Evolutionary conservation across 2,113 vertebrate species (phyloP), one percentile per base, ranked within the genome.

Genomic region (Dicrurus megarhynchus): DNA sequence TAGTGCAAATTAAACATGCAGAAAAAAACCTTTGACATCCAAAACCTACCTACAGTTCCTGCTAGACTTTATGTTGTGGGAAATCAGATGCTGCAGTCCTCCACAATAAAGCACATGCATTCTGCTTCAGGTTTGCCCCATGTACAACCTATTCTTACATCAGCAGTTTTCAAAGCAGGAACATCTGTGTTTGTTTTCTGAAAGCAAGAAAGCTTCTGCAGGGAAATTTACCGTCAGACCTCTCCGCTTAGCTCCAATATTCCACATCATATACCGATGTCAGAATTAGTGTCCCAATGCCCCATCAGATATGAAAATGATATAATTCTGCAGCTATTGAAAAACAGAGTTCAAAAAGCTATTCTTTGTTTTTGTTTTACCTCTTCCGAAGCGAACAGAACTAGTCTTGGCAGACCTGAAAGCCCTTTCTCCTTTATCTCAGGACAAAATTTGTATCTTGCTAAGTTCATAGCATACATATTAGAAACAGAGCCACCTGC

Each of bases 401-500:
- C 98, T 64, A 99, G 97, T 65, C 98, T 98, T 49, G 98, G 98
- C 86, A 97, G 91, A 52, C 97, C 98, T 32, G 97, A 98, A 67
- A 99, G 98, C 3, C 99, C 99, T 44, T 97, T 97, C 94, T 99
- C 98, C 87, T 99, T 99, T 76, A 99, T 96, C 24, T 98, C 98
- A n/a, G 99, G 98, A 61, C 96, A 98, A 87, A 97, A 97, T 63
- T 87, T 98, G 92, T 98, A 99, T 91, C 98, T 97, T 82, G 99
- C 99, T 77, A 99, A 94, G 73, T 99, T 99, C 92, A 99, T 98
- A 37, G 97, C 99, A 53, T 99, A 99, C 98, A 99, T 99, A 91
- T 99, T 99, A 81, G 99, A 99, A 95, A 99, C 95, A 26, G 98
- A 99, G 42, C 99, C 98, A 90, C 98, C 98, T 99, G 97, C 41